Conservation (phyloP, 1,140 invertebrate genomes). For the Drosophila virilis region DNA sequence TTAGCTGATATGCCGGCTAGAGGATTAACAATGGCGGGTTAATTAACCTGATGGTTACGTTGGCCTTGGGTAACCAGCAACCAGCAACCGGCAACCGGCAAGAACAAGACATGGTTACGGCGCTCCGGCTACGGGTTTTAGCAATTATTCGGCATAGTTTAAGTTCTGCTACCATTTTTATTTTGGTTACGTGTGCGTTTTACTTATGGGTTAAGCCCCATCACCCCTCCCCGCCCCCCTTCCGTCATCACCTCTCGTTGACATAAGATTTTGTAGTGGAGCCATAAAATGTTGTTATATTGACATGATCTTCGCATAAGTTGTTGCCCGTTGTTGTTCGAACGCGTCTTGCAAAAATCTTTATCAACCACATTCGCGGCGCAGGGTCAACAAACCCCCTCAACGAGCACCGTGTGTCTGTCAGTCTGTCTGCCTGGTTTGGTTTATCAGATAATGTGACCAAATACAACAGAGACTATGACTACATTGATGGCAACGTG, state of each 20-base stretch:
- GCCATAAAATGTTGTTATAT: constrained; percentile 63
- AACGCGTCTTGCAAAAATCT: constrained; percentile 71
- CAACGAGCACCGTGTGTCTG: constrained; percentile 5
- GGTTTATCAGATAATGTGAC: constrained; percentile 74
- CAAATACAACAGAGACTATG: constrained; percentile 44
- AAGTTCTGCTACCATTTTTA: constrained; percentile 77
- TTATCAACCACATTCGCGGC: constrained; percentile 55
- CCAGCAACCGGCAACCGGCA: not conserved
- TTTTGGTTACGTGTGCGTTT: constrained; percentile 78
- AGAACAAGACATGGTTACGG: constrained; percentile 16
- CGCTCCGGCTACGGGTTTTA: constrained; percentile 9
- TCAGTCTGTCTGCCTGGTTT: constrained; percentile 5
- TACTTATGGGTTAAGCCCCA: constrained; percentile 67
- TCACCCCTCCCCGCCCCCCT: not conserved
- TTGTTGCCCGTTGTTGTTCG: constrained; percentile 46
- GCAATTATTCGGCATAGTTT: constrained; percentile 45
- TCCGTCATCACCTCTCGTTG: not conserved
- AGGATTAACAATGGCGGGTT: constrained; percentile 80
- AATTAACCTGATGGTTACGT: constrained; percentile 73
- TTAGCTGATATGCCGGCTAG: constrained; percentile 57
- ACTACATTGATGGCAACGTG: constrained; percentile 12
- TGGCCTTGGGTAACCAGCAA: constrained; percentile 58
- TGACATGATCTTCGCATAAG: constrained; percentile 76
- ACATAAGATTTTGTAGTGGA: constrained; percentile 46
- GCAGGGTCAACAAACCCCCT: constrained; percentile 68